A percentile compares a stretch with the other conserved stretches of the same genome.
These are phyloP conservation scores for Mesembrinibis cayennensis DNA, from an alignment of 2,113 vertebrate species.

Conservation along the genomic window DNA sequence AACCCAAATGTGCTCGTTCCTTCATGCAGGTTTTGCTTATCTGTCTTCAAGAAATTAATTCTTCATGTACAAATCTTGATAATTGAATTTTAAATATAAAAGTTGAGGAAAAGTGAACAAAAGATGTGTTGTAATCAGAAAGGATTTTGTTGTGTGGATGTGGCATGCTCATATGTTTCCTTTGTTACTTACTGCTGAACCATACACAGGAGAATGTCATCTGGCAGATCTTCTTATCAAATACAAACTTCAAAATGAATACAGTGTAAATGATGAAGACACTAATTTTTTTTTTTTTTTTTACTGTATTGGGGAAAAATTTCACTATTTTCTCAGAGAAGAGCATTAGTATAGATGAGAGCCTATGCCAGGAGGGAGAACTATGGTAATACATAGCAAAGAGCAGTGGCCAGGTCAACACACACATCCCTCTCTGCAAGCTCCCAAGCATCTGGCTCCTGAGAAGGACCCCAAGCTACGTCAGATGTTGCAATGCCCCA, in stretches of 20 bases:
- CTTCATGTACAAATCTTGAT: neutral
- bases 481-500: neutral
- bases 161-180: neutral
- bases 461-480: neutral
- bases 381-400: neutral
- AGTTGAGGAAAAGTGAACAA: neutral
- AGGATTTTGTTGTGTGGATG: neutral
- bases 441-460: neutral
- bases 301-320: neutral
- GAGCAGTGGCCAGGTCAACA: neutral
- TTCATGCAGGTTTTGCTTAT: neutral
- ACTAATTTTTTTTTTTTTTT: neutral
- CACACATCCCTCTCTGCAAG: neutral
- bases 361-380: neutral
- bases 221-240: neutral
- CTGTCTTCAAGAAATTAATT: neutral
- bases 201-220: neutral
- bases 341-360: neutral
- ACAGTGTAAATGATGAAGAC: neutral
- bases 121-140: neutral
- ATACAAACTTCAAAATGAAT: neutral
- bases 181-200: neutral
- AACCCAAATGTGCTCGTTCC: neutral
- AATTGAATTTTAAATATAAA: neutral
- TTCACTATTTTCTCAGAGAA: neutral